A percentile compares a stretch with the other conserved stretches of the same genome.
Evolutionary conservation across 2,797 vertebrate genomes (phyloP).

Genomic region (Enteromius unitaeniatus): DNA sequence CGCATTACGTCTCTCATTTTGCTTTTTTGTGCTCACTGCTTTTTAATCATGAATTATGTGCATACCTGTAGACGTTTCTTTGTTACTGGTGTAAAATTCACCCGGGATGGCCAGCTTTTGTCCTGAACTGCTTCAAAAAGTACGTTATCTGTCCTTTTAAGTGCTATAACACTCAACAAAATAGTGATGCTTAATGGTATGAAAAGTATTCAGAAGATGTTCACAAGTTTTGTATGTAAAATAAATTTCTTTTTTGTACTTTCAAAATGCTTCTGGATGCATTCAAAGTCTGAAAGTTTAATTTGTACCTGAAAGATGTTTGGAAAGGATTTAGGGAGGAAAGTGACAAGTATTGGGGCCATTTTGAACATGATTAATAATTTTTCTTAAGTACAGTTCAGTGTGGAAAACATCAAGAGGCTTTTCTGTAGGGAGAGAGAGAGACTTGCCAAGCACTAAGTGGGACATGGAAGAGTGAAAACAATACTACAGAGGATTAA

Average conservation of each 20-base stretch:
- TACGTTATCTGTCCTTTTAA: background rate
- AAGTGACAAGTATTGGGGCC: constrained; percentile 2
- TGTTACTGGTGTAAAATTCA: constrained; percentile 4
- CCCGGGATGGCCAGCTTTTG: background rate
- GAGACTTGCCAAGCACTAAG: constrained; percentile 77
- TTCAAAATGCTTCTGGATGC: background rate
- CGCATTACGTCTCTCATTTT: background rate
- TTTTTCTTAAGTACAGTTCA: constrained; percentile 43
- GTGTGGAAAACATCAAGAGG: constrained; percentile 44
- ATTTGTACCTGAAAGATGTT: constrained; percentile 26
- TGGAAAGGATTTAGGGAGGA: background rate
- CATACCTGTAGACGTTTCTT: background rate
- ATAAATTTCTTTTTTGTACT: constrained; percentile 32
- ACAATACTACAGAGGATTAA: constrained; percentile 86
- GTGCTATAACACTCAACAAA: background rate
- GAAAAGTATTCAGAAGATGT: constrained; percentile 1
- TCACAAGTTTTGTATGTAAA: constrained; percentile 30
- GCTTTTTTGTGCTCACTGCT: constrained; percentile 62
- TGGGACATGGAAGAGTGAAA: constrained; percentile 78
- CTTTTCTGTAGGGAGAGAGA: constrained; percentile 71
- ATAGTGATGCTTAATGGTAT: background rate
- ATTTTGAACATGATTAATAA: constrained; percentile 52
- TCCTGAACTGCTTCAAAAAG: background rate
- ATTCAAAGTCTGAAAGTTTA: background rate
- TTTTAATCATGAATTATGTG: constrained; percentile 10